A percentile compares a stretch with the other conserved stretches of the same genome.
phyloP scores from a whole-genome alignment of 2,888 invertebrate genomes.

The Drosophila affinis region DNA sequence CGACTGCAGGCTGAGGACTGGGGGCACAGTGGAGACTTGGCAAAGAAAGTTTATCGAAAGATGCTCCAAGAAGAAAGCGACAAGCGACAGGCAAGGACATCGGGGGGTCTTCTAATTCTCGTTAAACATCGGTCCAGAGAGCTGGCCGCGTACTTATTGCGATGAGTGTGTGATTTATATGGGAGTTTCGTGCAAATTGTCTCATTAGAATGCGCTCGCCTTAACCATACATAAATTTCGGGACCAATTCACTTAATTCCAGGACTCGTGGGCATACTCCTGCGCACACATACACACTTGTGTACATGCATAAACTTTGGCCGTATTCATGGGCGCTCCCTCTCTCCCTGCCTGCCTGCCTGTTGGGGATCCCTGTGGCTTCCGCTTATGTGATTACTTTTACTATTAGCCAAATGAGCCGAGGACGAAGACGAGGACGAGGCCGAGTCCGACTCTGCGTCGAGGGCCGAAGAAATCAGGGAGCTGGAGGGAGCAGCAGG shows the following conservation, averaged over 20 bases:
- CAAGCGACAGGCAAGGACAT: not conserved
- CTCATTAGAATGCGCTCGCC: not conserved
- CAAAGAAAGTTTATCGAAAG: not conserved
- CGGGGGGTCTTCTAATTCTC: not conserved
- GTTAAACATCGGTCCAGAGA: not conserved
- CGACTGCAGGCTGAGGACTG: no score
- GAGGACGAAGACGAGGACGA: slow-evolving; percentile 1
- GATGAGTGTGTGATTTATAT: not conserved
- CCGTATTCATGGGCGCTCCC: slow-evolving; percentile 5
- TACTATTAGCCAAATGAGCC: slow-evolving; percentile 35
- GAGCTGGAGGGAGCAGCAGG: no score
- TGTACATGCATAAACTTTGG: not conserved
- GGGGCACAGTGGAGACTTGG: not conserved
- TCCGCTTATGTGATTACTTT: slow-evolving; percentile 47
- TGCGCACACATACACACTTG: no score
- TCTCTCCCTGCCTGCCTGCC: no score
- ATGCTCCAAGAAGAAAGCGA: not conserved
- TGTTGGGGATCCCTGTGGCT: not conserved
- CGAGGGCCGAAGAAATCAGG: no score
- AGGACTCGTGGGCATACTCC: not conserved
- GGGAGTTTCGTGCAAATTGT: not conserved
- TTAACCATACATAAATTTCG: slow-evolving; percentile 4
- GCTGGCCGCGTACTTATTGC: not conserved
- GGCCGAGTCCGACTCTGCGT: no score
- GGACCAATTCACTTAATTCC: slow-evolving; percentile 29